Evolutionary conservation across 37 sponge, comb jelly and placozoan genomes (phyloP).

Genomic region (Petrosia ficiformis): DNA sequence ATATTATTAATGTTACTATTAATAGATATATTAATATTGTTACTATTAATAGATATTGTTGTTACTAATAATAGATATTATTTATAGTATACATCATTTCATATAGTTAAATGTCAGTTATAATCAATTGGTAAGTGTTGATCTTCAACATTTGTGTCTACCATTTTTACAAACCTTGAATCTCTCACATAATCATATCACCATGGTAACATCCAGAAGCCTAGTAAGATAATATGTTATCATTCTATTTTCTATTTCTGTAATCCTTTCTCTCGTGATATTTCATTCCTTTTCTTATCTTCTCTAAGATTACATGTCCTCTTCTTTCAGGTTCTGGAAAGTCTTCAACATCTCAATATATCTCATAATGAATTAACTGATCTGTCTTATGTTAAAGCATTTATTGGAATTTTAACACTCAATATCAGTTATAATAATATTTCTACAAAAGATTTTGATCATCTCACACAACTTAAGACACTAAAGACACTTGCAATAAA

Average conservation of each 20-base stretch:
- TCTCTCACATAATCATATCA: conserved; percentile 61
- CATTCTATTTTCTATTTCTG: no score
- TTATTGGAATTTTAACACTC: conserved; percentile 41
- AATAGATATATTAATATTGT: no score
- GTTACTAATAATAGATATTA: no score
- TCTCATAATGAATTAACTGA: conserved; percentile 55
- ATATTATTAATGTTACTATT: no score
- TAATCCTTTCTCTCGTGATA: no score
- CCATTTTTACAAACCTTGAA: conserved; percentile 52
- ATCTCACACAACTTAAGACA: conserved; percentile 16
- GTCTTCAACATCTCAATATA: conserved; percentile 28
- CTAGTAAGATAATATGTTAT: conserved; percentile 35
- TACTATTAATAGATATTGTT: no score
- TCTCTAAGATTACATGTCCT: background rate
- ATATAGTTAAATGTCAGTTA: conserved; percentile 58
- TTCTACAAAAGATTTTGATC: conserved; percentile 19
- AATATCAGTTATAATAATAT: conserved; percentile 48
- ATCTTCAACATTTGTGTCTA: conserved; percentile 58
- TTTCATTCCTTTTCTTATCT: background rate
- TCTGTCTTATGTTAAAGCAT: conserved; percentile 28
- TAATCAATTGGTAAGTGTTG: conserved; percentile 51
- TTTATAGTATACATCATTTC: no score
- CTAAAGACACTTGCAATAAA: conserved; percentile 28
- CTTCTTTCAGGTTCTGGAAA: conserved; percentile 49
- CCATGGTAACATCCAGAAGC: conserved; percentile 17